These are phyloP conservation scores for Nomada ferruginata DNA, from an alignment of 2,888 invertebrate species.

Conservation along the genomic window DNA sequence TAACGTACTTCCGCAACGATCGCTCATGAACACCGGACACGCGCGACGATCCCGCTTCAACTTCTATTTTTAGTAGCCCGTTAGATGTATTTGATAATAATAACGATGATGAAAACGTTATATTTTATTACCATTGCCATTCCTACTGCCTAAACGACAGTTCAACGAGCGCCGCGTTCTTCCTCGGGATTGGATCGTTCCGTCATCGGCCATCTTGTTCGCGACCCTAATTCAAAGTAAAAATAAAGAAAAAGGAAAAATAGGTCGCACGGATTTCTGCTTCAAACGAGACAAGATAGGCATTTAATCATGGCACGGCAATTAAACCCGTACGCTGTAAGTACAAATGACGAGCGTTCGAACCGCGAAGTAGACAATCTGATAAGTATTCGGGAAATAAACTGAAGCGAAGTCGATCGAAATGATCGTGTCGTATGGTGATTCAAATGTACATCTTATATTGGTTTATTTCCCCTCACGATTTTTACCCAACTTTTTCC, in stretches of 20 bases:
- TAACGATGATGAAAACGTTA: constrained; percentile 69
- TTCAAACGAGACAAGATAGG: constrained; percentile 6
- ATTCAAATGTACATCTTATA: background rate
- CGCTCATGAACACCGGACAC: constrained; percentile 25
- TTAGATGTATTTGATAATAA: constrained; percentile 71
- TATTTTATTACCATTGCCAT: constrained; percentile 64
- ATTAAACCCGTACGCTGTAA: constrained; percentile 39
- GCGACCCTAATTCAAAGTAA: background rate
- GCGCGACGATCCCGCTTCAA: constrained; percentile 52
- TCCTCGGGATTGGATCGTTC: constrained; percentile 2
- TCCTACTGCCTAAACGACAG: constrained; percentile 34
- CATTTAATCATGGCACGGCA: constrained; percentile 27
- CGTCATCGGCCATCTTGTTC: background rate
- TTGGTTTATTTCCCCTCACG: background rate
- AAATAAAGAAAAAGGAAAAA: background rate
- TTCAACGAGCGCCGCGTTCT: constrained; percentile 10
- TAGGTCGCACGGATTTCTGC: constrained; percentile 6
- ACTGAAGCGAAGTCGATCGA: constrained; percentile 41
- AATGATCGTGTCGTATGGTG: background rate
- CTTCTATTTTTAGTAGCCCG: constrained; percentile 71
- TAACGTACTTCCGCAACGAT: constrained; percentile 61
- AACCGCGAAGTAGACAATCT: constrained; percentile 57
- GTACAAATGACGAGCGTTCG: constrained; percentile 53
- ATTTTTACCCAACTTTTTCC: background rate
- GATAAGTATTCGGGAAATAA: constrained; percentile 55